These are phyloP conservation scores for Patella caerulea DNA, from an alignment of 2,888 invertebrate genomes.

Conservation along the genomic window DNA sequence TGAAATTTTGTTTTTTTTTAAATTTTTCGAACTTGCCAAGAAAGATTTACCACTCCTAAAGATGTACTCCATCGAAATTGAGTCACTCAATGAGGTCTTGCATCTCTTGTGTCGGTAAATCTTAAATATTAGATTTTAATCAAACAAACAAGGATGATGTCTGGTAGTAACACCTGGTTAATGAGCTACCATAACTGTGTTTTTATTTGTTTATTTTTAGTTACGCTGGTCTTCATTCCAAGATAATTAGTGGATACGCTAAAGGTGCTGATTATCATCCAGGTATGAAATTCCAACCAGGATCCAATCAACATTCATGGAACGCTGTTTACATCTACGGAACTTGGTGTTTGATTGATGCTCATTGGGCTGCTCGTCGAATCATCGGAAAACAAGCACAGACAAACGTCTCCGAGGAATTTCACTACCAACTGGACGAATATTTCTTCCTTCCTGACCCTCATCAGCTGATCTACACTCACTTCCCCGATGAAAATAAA, in stretches of 20 bases:
- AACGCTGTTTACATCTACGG: slow-evolving; percentile 71
- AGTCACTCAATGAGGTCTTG: too few species aligned
- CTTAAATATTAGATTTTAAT: too few species aligned
- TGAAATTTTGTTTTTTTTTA: too few species aligned
- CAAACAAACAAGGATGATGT: too few species aligned
- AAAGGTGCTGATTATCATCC: slow-evolving; percentile 72
- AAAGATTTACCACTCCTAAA: too few species aligned
- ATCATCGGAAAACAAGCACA: slow-evolving; percentile 70
- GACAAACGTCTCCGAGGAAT: slow-evolving; percentile 57
- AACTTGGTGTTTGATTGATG: slow-evolving; percentile 71
- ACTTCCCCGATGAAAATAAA: slow-evolving; percentile 69
- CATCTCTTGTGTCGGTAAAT: too few species aligned
- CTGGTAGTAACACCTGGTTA: too few species aligned
- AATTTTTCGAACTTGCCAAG: too few species aligned
- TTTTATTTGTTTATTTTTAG: slow-evolving; percentile 46
- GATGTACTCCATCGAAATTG: too few species aligned
- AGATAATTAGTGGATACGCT: slow-evolving; percentile 71
- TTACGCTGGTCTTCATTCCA: slow-evolving; percentile 71
- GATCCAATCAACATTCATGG: slow-evolving; percentile 71
- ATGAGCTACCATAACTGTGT: background rate
- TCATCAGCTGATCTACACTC: slow-evolving; percentile 71
- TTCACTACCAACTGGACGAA: slow-evolving; percentile 70
- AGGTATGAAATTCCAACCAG: slow-evolving; percentile 70
- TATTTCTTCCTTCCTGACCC: slow-evolving; percentile 72
- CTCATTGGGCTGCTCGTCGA: slow-evolving; percentile 71